Conservation (phyloP, 1,140 invertebrate genomes). For the Orchestia grillus region DNA sequence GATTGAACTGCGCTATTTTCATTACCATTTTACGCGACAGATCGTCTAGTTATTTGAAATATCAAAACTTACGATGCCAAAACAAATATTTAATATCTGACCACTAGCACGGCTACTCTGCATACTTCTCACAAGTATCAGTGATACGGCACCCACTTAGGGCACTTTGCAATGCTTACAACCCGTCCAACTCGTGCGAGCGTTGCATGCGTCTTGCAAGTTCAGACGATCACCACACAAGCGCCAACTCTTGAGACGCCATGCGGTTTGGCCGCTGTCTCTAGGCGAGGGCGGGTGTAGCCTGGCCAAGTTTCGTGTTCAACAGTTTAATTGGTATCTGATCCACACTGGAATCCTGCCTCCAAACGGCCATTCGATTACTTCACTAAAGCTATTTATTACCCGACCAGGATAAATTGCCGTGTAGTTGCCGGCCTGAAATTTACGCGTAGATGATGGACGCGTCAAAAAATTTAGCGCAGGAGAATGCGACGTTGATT, state of each 20-base stretch:
- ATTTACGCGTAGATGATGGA: constrained; percentile 15
- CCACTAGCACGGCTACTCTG: not conserved
- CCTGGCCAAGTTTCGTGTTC: not conserved
- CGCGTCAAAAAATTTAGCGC: not conserved
- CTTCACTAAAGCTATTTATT: constrained; percentile 20
- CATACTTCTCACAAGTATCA: not conserved
- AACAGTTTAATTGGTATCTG: constrained; percentile 5
- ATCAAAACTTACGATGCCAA: too few species aligned
- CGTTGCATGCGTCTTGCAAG: not conserved
- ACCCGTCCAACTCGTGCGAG: not conserved
- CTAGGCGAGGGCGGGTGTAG: not conserved
- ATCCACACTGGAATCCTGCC: not conserved
- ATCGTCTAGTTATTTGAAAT: too few species aligned
- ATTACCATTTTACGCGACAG: too few species aligned
- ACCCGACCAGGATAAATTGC: constrained; percentile 12
- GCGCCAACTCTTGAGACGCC: not conserved
- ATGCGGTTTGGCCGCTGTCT: not conserved
- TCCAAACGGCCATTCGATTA: constrained; percentile 33
- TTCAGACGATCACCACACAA: not conserved
- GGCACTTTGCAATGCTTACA: not conserved
- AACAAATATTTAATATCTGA: too few species aligned
- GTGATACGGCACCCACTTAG: not conserved
- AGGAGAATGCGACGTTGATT: constrained; percentile 5
- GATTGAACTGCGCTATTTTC: too few species aligned
- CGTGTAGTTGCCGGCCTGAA: constrained; percentile 21